Evolutionary conservation across 2,797 vertebrate genomes (phyloP).

Genomic region (Anguilla obscura): DNA sequence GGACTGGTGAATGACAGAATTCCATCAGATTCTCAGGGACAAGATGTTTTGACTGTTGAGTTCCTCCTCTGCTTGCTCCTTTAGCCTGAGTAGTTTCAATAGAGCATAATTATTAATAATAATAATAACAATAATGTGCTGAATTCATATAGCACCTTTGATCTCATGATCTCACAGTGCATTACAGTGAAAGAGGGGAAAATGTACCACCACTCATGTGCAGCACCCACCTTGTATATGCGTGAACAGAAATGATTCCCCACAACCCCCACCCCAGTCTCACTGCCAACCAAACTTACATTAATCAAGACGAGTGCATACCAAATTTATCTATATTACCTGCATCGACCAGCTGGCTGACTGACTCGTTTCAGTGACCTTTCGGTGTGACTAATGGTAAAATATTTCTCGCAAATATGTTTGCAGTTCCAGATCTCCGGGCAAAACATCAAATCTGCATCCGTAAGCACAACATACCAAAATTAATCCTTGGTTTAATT

Average conservation of each 20-base stretch:
- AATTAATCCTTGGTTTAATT: neutral
- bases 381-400: neutral
- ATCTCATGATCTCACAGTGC: neutral
- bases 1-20: too few species aligned
- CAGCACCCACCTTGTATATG: neutral
- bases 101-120: too few species aligned
- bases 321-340: neutral
- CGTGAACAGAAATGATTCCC: neutral
- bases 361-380: neutral
- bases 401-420: neutral
- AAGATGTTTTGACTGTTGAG: too few species aligned
- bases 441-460: neutral
- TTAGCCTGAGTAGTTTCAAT: too few species aligned
- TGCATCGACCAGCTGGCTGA: neutral
- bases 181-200: neutral
- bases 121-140: too few species aligned
- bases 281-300: neutral
- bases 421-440: neutral
- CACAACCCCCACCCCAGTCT: neutral
- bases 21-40: too few species aligned
- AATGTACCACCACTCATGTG: neutral
- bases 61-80: too few species aligned
- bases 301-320: neutral
- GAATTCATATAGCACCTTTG: too few species aligned
- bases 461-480: neutral